Evolutionary conservation across 2,888 invertebrate genomes (phyloP).

Genomic region (Machimus rusticus): DNA sequence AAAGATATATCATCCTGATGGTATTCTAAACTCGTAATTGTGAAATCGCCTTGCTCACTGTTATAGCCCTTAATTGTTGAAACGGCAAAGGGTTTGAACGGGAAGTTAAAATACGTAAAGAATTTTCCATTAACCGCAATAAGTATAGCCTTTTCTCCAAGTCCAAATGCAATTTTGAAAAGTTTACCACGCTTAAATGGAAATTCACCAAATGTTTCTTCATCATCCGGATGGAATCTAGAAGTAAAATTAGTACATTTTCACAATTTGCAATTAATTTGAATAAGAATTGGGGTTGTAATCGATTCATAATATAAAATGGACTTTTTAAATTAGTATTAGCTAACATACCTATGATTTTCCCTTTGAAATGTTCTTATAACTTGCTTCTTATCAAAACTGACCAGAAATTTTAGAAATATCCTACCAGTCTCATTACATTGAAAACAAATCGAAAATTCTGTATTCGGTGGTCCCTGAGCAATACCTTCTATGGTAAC

Average conservation of each 20-base stretch:
- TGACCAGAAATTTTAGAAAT: conserved; percentile 58
- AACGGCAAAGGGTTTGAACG: conserved; percentile 57
- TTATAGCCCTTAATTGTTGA: conserved; percentile 59
- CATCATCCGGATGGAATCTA: conserved; percentile 58
- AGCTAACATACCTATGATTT: conserved; percentile 55
- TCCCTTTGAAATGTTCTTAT: conserved; percentile 58
- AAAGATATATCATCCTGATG: conserved; percentile 59
- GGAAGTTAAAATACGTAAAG: conserved; percentile 61
- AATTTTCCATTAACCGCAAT: conserved; percentile 62
- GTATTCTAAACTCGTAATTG: conserved; percentile 58
- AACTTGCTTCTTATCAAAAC: conserved; percentile 58
- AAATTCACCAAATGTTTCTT: conserved; percentile 61
- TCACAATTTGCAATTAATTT: background rate
- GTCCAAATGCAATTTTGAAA: conserved; percentile 61
- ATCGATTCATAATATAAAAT: background rate
- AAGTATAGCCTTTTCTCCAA: conserved; percentile 59
- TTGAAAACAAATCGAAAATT: conserved; percentile 61
- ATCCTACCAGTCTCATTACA: conserved; percentile 60
- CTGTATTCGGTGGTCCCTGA: conserved; percentile 58
- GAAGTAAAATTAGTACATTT: background rate
- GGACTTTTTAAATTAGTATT: too few relatives aligned
- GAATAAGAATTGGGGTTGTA: background rate
- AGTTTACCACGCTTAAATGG: conserved; percentile 60
- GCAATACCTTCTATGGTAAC: conserved; percentile 61
- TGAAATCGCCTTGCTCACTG: conserved; percentile 56